phyloP scores from a whole-genome alignment of 2,888 invertebrate species.

The Cataglyphis altisquamis region DNA sequence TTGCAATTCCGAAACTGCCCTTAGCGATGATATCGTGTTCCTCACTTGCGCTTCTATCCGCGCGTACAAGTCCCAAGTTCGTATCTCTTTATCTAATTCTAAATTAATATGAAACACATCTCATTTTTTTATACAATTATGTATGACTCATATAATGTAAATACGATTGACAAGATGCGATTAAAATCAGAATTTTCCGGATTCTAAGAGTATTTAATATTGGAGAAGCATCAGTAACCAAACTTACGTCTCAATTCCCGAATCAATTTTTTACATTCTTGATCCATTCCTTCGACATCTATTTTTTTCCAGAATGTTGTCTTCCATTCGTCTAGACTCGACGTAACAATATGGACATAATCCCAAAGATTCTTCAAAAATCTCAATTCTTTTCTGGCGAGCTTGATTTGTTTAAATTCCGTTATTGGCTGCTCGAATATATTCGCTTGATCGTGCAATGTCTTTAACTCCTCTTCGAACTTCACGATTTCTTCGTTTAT shows the following conservation, averaged over 20 bases:
- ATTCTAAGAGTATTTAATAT: neutral
- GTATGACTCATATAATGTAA: neutral
- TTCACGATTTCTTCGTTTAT: conserved; percentile 89
- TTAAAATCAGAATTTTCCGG: neutral
- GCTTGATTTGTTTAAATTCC: conserved; percentile 92
- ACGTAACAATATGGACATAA: conserved; percentile 93
- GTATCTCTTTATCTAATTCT: conserved; percentile 89
- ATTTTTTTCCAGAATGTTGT: conserved; percentile 97
- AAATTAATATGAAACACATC: conserved; percentile 27
- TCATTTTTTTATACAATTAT: neutral
- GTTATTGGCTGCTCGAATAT: conserved; percentile 95
- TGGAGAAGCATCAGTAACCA: neutral
- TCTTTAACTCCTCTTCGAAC: conserved; percentile 90
- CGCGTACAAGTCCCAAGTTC: conserved; percentile 92
- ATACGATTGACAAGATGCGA: neutral
- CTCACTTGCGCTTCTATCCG: conserved; percentile 93
- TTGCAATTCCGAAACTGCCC: conserved; percentile 97
- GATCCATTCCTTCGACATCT: conserved; percentile 97
- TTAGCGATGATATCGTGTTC: conserved; percentile 96
- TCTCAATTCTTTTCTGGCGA: conserved; percentile 92
- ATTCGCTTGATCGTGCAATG: conserved; percentile 91
- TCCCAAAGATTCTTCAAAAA: conserved; percentile 96
- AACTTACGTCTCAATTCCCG: conserved; percentile 92
- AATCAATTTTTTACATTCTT: conserved; percentile 96
- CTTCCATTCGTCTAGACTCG: conserved; percentile 96